Base-by-base conservation (phyloP, 2,888 invertebrate genomes). In the Hofmannophila pseudospretella region DNA sequence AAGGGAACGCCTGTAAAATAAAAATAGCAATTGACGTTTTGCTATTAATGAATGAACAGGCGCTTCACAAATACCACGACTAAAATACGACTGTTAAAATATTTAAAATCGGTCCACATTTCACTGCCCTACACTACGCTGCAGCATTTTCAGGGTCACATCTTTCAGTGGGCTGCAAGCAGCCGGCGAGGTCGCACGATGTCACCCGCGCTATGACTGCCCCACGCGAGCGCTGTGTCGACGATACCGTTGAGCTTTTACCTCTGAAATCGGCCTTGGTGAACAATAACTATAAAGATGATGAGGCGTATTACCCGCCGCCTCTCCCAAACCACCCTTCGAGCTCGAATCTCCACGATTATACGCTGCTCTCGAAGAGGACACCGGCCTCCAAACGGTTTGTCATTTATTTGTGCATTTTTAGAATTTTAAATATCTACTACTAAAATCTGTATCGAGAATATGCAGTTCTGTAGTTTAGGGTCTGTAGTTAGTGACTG, bases 361-460 rank as follows among this genome's bases (percentile, higher is more conserved):
- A 88, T 47, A 75, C 81, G 31, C 56, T 86, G 45, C 68, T 87
- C 37, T 87, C 87, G 25, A 88, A 88, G 51, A 64, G 88, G 48
- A 85, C 87, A 45, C 86, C 86, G 72, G 87, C 85, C 37, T 87
- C 86, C 1, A 88, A 88, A 68, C 72, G 85, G 87, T 86, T 34
- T 39, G 49, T 52, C 46, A 45, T 52, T 53, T 47, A 49, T 44
- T n/a, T n/a, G n/a, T 51, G 45, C 49, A 44, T 45, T 26, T 39
- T 37, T 39, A 5, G 16, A 16, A 16, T 16, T 16, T 16, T 16
- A n/a, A n/a, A n/a, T n/a, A n/a, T n/a, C n/a, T n/a, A n/a, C n/a
- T n/a, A n/a, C n/a, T n/a, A n/a, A n/a, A n/a, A n/a, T n/a, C n/a
- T n/a, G n/a, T n/a, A n/a, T n/a, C n/a, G n/a, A n/a, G n/a, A n/a